Percentiles rank a stretch among this genome's conserved stretches.
Conservation (phyloP, 2,797 vertebrate species). For the Poecilia velifera region DNA sequence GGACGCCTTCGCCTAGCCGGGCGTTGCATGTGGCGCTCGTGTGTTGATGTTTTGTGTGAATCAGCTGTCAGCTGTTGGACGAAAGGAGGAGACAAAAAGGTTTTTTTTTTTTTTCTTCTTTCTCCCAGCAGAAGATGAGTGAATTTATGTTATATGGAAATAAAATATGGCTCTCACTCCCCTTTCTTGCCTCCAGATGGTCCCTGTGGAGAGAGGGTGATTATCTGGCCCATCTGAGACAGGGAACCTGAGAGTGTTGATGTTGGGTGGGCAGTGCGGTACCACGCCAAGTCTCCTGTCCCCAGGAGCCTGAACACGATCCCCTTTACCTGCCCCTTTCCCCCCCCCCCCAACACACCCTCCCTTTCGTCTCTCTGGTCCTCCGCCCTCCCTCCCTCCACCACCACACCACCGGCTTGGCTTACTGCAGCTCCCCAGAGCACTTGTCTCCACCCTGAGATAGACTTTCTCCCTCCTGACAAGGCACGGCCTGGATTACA, state of each 20-base stretch:
- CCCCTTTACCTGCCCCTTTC: constrained; percentile 80
- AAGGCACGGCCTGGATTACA: constrained; percentile 73
- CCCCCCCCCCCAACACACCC: constrained; percentile 63
- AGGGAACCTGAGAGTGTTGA: constrained; percentile 85
- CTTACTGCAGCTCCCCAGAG: constrained; percentile 70
- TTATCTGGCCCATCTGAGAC: constrained; percentile 84
- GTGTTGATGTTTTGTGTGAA: constrained; percentile 32
- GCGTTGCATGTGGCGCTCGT: constrained; percentile 29
- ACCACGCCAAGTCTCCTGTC: constrained; percentile 83
- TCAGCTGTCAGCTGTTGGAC: constrained; percentile 21
- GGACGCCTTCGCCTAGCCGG: constrained; percentile 23
- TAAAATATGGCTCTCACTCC: constrained; percentile 65
- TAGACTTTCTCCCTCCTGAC: constrained; percentile 82
- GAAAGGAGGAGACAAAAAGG: no score
- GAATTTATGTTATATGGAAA: constrained; percentile 75
- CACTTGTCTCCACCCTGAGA: constrained; percentile 70
- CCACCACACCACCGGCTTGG: constrained; percentile 75
- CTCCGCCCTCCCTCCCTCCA: constrained; percentile 52
- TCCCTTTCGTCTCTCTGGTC: constrained; percentile 49
- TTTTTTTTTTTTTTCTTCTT: background rate
- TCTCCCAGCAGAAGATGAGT: constrained; percentile 48
- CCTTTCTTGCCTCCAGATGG: constrained; percentile 81
- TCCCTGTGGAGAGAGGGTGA: constrained; percentile 83
- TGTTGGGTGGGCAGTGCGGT: constrained; percentile 83
- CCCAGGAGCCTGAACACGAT: constrained; percentile 85